Percentiles rank a stretch among this genome's conserved stretches.
phyloP scores from a whole-genome alignment of 2,888 invertebrate genomes.

The Rhodophaea formosa region DNA sequence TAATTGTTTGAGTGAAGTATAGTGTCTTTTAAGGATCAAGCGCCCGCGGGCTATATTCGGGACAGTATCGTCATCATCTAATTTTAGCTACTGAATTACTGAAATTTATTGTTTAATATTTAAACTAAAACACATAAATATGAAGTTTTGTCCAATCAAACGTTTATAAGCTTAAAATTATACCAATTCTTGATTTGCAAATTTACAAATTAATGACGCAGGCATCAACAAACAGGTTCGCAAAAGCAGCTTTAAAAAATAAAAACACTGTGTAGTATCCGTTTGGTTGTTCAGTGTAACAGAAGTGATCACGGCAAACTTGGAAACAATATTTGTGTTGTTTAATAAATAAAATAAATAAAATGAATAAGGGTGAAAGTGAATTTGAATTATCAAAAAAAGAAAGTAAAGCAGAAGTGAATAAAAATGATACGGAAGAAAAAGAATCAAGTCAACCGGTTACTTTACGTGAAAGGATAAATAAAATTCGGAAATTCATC shows the following conservation, averaged over 20 bases:
- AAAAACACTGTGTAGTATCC: slow-evolving; percentile 3
- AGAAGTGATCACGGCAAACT: background rate
- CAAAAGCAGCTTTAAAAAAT: slow-evolving; percentile 2
- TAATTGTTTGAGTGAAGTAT: background rate
- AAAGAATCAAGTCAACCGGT: background rate
- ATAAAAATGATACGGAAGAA: background rate
- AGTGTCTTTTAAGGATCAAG: background rate
- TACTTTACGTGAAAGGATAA: slow-evolving; percentile 4
- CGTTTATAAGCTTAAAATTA: background rate
- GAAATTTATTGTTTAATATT: background rate
- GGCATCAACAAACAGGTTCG: slow-evolving; percentile 1
- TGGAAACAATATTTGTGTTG: background rate
- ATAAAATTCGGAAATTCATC: slow-evolving; percentile 43
- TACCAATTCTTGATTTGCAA: slow-evolving; percentile 5
- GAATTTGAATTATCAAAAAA: slow-evolving; percentile 5
- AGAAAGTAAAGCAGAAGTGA: background rate
- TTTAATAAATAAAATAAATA: background rate
- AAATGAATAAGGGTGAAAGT: slow-evolving; percentile 7
- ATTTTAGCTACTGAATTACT: background rate
- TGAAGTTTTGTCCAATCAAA: background rate
- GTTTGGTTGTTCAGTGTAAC: background rate
- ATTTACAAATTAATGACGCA: slow-evolving; percentile 1
- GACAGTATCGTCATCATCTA: background rate
- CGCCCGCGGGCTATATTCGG: background rate
- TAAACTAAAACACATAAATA: background rate